Conservation (phyloP, 23 tunicate species). For the Trididemnum nubilum region DNA sequence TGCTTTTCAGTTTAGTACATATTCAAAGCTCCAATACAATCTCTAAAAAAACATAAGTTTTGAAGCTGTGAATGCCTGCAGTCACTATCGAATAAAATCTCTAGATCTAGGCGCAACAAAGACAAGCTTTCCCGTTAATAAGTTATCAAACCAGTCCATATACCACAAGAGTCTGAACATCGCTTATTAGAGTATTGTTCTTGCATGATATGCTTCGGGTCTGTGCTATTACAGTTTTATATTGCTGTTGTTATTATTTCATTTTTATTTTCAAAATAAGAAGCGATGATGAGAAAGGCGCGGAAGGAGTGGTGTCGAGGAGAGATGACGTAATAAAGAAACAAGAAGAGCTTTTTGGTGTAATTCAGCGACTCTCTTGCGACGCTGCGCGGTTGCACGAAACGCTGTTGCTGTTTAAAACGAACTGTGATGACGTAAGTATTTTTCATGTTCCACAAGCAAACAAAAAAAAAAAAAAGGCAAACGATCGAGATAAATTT, state of each 20-base stretch:
- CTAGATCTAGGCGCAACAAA: too few species aligned
- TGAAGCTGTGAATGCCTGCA: too few species aligned
- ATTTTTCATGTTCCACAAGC: neutral
- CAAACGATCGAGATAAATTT: too few species aligned
- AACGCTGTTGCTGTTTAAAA: constrained; percentile 35
- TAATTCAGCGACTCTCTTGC: constrained; percentile 13
- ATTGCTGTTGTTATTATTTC: neutral
- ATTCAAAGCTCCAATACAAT: too few species aligned
- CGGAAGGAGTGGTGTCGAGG: constrained; percentile 37
- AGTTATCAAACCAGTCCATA: too few species aligned
- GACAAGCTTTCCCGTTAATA: too few species aligned
- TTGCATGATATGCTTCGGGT: too few species aligned
- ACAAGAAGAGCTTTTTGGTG: constrained; percentile 14
- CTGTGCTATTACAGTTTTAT: neutral
- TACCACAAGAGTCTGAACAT: too few species aligned
- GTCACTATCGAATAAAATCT: too few species aligned
- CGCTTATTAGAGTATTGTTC: too few species aligned
- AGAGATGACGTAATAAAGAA: constrained; percentile 29
- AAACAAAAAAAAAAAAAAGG: neutral
- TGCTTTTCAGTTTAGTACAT: too few species aligned
- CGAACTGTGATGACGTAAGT: constrained; percentile 60
- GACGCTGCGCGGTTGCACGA: constrained; percentile 61
- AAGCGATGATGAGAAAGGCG: constrained; percentile 19
- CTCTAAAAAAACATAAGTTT: too few species aligned
- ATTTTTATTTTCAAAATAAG: neutral